Evolutionary conservation across 2,888 invertebrate species (phyloP).

Genomic region (Ormia ochracea): DNA sequence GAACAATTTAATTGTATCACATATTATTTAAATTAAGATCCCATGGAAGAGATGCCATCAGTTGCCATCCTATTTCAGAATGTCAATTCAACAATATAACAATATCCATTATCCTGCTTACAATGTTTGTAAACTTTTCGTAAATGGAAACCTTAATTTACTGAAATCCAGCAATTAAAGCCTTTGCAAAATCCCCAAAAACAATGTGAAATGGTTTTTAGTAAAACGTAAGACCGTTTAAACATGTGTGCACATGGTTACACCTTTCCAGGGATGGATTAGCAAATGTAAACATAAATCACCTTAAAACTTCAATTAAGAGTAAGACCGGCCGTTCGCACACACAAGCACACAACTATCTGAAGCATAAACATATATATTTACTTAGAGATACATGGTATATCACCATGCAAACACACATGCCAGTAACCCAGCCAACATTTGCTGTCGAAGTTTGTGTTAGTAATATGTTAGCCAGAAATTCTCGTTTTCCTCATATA

Average conservation of each 20-base stretch:
- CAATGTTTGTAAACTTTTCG: constrained; percentile 29
- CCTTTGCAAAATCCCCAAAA: constrained; percentile 42
- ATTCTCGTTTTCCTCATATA: no score
- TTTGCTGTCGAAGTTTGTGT: no score
- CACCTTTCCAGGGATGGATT: constrained; percentile 47
- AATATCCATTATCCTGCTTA: constrained; percentile 19
- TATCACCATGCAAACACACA: no score
- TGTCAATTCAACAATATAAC: constrained; percentile 16
- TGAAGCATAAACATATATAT: no score
- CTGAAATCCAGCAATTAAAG: constrained; percentile 53
- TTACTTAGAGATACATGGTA: no score
- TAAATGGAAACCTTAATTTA: constrained; percentile 49
- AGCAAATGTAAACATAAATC: constrained; percentile 57
- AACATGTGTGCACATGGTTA: constrained; percentile 21
- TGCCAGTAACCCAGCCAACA: no score
- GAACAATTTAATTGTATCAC: background rate
- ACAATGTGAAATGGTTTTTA: constrained; percentile 25
- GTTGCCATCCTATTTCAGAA: background rate
- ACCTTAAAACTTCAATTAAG: constrained; percentile 60
- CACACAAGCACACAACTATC: background rate
- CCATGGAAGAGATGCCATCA: background rate
- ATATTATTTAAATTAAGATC: background rate
- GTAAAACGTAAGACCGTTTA: constrained; percentile 26
- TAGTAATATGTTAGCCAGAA: no score
- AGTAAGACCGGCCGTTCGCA: constrained; percentile 35